Conservation (phyloP, 23 tunicate genomes). For the Trididemnum nubilum region DNA sequence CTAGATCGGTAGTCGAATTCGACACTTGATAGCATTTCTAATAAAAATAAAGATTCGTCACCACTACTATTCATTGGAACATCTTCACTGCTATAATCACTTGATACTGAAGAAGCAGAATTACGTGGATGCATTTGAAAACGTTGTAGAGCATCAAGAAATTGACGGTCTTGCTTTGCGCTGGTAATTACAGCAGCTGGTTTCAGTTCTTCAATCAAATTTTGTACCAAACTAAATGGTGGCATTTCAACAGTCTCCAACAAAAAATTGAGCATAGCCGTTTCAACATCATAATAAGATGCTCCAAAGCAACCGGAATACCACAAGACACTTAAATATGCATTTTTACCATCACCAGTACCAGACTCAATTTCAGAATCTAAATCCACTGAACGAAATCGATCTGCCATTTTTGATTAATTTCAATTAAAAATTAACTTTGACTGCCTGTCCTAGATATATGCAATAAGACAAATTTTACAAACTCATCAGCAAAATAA, state of each 20-base stretch:
- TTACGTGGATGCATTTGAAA: neutral
- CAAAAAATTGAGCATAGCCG: slow-evolving; percentile 50
- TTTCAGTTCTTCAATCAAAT: slow-evolving; percentile 53
- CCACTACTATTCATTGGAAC: neutral
- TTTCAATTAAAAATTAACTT: no score
- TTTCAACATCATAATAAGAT: slow-evolving; percentile 85
- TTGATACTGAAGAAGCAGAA: neutral
- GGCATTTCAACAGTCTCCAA: slow-evolving; percentile 55
- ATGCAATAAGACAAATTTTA: no score
- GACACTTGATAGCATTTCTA: slow-evolving; percentile 62
- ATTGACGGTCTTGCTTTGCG: slow-evolving; percentile 62
- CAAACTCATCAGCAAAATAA: no score
- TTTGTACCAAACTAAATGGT: slow-evolving; percentile 37
- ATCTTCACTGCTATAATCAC: neutral
- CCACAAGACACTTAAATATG: slow-evolving; percentile 57
- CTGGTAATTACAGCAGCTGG: slow-evolving; percentile 68
- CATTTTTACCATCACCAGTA: neutral
- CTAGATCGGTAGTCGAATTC: slow-evolving; percentile 60
- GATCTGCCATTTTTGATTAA: no score
- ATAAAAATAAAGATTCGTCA: neutral
- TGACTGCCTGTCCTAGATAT: no score
- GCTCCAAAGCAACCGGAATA: slow-evolving; percentile 67
- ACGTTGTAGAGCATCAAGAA: slow-evolving; percentile 33
- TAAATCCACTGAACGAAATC: no score
- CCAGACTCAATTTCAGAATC: no score